Evolutionary conservation across 1,140 invertebrate species (phyloP).

Genomic region (fruit fly (Drosophila melanogaster)): Release_6_plus_ISO1_MT NT_033777.3:24232001-24232500

Average conservation of each 20-base stretch:
- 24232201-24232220: slow-evolving; percentile 22
- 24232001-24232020: slow-evolving; percentile 50
- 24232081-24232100: slow-evolving; percentile 64
- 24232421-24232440: slow-evolving; percentile 25
- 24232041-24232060: slow-evolving; percentile 11
- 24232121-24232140: slow-evolving; percentile 52
- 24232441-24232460: slow-evolving; percentile 65
- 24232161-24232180: slow-evolving; percentile 44
- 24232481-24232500: slow-evolving; percentile 65
- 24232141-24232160: slow-evolving; percentile 52
- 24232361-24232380: slow-evolving; percentile 12
- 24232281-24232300: slow-evolving; percentile 59
- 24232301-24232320: slow-evolving; percentile 67
- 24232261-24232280: slow-evolving; percentile 48
- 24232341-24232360: slow-evolving; percentile 21
- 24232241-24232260: slow-evolving; percentile 32
- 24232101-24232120: slow-evolving; percentile 71
- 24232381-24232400: slow-evolving; percentile 15
- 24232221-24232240: slow-evolving; percentile 15
- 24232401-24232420: slow-evolving; percentile 13
- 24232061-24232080: slow-evolving; percentile 72
- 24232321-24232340: slow-evolving; percentile 57
- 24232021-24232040: background rate
- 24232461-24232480: slow-evolving; percentile 62
- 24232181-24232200: slow-evolving; percentile 46